These are phyloP conservation scores for Lypha dubia DNA, from an alignment of 2,888 invertebrate genomes.

Conservation along the genomic window DNA sequence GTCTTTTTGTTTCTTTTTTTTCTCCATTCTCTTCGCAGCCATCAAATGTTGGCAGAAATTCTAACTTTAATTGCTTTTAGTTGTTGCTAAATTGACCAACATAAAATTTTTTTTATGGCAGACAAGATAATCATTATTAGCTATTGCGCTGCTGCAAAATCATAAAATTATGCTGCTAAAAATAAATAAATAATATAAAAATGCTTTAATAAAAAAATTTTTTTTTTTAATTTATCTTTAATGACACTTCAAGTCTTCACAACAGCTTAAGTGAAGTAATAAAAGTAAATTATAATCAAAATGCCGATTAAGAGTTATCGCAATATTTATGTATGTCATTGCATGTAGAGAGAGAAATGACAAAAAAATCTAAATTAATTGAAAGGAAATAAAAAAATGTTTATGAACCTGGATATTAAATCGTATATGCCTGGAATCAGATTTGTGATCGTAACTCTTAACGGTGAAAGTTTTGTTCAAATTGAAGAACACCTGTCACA, in stretches of 20 bases:
- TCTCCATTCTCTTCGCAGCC: background rate
- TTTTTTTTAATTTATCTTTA: slow-evolving; percentile 5
- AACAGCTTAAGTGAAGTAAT: slow-evolving; percentile 21
- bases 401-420: background rate
- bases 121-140: slow-evolving; percentile 38
- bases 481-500: too few relatives aligned
- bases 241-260: slow-evolving; percentile 6
- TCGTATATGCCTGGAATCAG: too few relatives aligned
- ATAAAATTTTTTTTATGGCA: slow-evolving; percentile 46
- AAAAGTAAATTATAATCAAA: slow-evolving; percentile 11
- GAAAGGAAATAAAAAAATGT: background rate
- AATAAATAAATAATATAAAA: slow-evolving; percentile 2
- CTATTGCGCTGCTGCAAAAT: background rate
- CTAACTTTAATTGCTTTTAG: slow-evolving; percentile 42
- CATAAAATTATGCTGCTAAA: slow-evolving; percentile 35
- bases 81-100: slow-evolving; percentile 34
- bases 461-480: too few relatives aligned
- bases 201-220: slow-evolving; percentile 6
- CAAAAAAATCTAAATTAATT: background rate
- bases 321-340: background rate
- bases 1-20: background rate
- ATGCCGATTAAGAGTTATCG: background rate
- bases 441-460: too few relatives aligned
- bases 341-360: background rate
- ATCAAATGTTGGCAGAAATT: slow-evolving; percentile 42